A percentile compares a stretch with the other conserved stretches of the same genome.
phyloP scores from a whole-genome alignment of 2,888 invertebrate species.

The Plebejus argus region DNA sequence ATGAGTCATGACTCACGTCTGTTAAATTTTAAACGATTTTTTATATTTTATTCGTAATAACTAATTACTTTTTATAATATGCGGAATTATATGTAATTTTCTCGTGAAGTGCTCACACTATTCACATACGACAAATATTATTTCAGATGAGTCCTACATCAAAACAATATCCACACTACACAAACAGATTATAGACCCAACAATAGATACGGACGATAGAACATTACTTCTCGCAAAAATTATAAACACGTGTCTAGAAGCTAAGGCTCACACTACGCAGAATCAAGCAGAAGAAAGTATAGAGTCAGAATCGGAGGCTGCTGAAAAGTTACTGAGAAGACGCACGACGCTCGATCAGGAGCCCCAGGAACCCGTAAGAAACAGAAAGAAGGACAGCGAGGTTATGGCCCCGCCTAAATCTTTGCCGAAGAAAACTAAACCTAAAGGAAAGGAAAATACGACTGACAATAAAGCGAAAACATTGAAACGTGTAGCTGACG shows the following conservation, averaged over 20 bases:
- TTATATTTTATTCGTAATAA: too few species aligned
- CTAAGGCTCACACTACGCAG: conserved; percentile 41
- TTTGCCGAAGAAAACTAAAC: conserved; percentile 58
- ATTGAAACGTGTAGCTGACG: conserved; percentile 18
- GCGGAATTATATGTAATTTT: background rate
- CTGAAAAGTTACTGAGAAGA: conserved; percentile 41
- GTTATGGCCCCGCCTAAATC: conserved; percentile 68
- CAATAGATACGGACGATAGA: conserved; percentile 60
- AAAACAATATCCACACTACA: conserved; percentile 58
- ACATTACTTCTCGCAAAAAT: conserved; percentile 60
- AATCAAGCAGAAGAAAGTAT: conserved; percentile 46
- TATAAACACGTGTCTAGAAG: conserved; percentile 61
- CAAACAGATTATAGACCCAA: conserved; percentile 58
- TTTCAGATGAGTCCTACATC: conserved; percentile 63
- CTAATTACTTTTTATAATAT: too few species aligned
- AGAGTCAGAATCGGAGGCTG: conserved; percentile 49
- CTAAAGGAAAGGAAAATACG: conserved; percentile 50
- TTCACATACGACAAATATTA: background rate
- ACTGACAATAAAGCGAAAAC: conserved; percentile 40
- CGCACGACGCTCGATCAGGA: conserved; percentile 47
- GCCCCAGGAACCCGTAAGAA: conserved; percentile 42
- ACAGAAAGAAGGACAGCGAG: conserved; percentile 46
- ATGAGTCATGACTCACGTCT: background rate
- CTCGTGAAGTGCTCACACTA: background rate
- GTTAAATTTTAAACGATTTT: background rate